These are phyloP conservation scores for Pangasius krempfi DNA, from an alignment of 2,797 vertebrate genomes.

Conservation along the genomic window DNA sequence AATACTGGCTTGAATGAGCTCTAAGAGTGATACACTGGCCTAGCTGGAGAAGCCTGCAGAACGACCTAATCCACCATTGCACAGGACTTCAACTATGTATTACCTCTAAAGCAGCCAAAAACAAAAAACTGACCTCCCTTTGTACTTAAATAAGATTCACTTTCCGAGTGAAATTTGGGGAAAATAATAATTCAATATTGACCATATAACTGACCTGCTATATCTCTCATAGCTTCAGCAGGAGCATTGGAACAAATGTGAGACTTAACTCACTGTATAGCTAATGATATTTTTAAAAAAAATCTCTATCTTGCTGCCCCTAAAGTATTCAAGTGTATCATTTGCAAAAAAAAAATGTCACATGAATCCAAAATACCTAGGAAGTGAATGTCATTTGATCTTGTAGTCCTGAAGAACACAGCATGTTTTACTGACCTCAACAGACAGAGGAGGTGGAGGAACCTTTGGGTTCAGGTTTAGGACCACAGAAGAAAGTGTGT, in stretches of 20 bases:
- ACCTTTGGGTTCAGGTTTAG: not conserved
- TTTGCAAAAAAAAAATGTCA: slow-evolving; percentile 61
- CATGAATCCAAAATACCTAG: not conserved
- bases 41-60: slow-evolving; percentile 30
- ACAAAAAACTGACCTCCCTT: slow-evolving; percentile 68
- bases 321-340: slow-evolving; percentile 71
- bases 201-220: not conserved
- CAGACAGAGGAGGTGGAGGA: not conserved
- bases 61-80: slow-evolving; percentile 57
- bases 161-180: slow-evolving; percentile 68
- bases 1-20: slow-evolving; percentile 63
- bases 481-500: not conserved
- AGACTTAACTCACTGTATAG: not conserved
- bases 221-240: slow-evolving; percentile 1
- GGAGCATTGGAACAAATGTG: not conserved
- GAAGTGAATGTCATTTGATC: not conserved
- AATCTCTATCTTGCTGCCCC: slow-evolving; percentile 60
- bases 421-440: not conserved
- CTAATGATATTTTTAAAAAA: slow-evolving; percentile 37
- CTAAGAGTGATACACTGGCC: slow-evolving; percentile 51
- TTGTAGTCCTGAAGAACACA: not conserved
- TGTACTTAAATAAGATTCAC: slow-evolving; percentile 73
- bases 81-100: slow-evolving; percentile 55
- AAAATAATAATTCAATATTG: slow-evolving; percentile 45
- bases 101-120: slow-evolving; percentile 65